Conservation (phyloP, 2,888 invertebrate species). For the Caenorhabditis sinica region DNA sequence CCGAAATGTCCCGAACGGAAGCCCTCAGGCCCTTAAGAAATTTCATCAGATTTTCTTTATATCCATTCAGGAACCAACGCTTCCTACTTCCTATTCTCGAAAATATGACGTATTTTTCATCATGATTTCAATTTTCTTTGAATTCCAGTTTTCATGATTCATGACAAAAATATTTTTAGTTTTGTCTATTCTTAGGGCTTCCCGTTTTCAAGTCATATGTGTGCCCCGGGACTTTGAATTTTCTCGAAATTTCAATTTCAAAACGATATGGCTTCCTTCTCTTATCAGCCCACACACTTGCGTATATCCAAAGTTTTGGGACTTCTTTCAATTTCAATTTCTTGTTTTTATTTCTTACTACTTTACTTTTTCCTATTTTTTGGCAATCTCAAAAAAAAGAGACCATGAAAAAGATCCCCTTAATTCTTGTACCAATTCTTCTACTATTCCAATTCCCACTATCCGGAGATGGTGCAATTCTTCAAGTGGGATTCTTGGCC, state of each 20-base stretch:
- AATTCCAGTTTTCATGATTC: neutral
- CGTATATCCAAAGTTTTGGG: neutral
- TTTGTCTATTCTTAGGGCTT: neutral
- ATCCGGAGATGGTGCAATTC: slow-evolving; percentile 34
- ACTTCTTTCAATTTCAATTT: slow-evolving; percentile 5
- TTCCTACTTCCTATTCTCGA: too few relatives aligned
- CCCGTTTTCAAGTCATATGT: neutral
- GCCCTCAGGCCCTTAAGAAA: too few relatives aligned
- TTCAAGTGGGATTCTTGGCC: slow-evolving; percentile 61
- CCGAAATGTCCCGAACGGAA: too few relatives aligned
- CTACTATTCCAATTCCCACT: slow-evolving; percentile 21
- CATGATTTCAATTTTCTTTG: neutral
- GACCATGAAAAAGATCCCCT: slow-evolving; percentile 5
- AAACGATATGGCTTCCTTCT: neutral
- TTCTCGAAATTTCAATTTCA: slow-evolving; percentile 1
- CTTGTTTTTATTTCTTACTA: neutral
- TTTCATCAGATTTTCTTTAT: too few relatives aligned
- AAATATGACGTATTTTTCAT: too few relatives aligned
- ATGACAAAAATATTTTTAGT: neutral
- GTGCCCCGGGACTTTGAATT: slow-evolving; percentile 6
- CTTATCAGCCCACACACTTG: slow-evolving; percentile 11
- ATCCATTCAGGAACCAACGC: too few relatives aligned
- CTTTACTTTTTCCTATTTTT: neutral
- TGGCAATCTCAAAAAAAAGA: neutral
- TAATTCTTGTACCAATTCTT: slow-evolving; percentile 7